Conservation (phyloP, 2,797 vertebrate species). For the Cyprinodon diabolis region DNA sequence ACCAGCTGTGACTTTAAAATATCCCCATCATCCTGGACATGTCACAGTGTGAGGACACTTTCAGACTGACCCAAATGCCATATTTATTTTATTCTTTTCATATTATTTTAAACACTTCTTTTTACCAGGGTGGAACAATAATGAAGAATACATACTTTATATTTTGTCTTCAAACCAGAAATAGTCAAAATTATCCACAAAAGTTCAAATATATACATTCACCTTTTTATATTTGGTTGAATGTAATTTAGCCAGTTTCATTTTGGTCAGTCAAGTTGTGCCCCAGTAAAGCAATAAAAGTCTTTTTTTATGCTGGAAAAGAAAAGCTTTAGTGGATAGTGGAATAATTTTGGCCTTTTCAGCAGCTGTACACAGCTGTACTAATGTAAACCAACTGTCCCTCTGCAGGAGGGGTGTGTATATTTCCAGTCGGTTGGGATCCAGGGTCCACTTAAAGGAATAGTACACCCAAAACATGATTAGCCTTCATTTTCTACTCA, state of each 20-base stretch:
- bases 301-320: too few species aligned
- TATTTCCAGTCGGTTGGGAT: neutral
- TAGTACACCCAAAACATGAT: too few species aligned
- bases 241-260: too few species aligned
- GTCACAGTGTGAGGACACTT: neutral
- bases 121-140: neutral
- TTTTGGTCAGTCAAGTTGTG: too few species aligned
- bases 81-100: neutral
- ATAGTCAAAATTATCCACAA: neutral
- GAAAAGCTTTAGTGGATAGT: too few species aligned
- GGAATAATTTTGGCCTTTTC: neutral
- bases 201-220: too few species aligned
- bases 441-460: neutral
- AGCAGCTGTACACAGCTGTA: slow-evolving; percentile 2
- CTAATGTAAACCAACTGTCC: neutral
- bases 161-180: neutral
- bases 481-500: too few species aligned
- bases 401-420: neutral
- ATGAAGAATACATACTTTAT: neutral
- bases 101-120: neutral
- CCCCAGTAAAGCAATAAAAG: too few species aligned
- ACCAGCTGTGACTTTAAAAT: neutral
- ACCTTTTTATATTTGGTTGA: too few species aligned
- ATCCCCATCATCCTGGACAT: neutral
- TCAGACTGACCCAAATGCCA: neutral